Evolutionary conservation across 2,113 vertebrate genomes (phyloP), one percentile per base, ranked within the genome.

Genomic region (Delphinapterus leucas): DNA sequence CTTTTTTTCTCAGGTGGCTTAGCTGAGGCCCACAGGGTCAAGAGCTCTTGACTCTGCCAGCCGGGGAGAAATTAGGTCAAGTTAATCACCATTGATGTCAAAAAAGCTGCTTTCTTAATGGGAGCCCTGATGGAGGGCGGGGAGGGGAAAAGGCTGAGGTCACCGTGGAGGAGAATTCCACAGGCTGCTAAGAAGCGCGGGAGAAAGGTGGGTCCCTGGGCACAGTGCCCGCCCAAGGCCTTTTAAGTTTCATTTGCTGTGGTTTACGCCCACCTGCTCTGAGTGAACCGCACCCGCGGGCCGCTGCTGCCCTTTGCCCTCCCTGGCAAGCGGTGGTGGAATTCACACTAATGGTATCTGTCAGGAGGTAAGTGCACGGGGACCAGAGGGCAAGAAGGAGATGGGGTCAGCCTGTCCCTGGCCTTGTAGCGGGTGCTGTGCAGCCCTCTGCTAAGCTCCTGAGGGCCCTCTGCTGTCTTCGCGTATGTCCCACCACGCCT

Each of bases 51-150:
- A 80, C 70, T 94, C 93, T 94, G 77, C 68, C 76, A 96, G 98
- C 95, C 88, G 93, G 97, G 61, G 95, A 97, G 95, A 98, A 98
- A 98, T 98, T 98, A 98, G 98, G 98, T 98, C 98, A 98, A 95
- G 90, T 96, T 98, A 98, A 98, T 97, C 23, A 0, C 85, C 44
- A 21, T 95, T 96, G 98, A 97, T 96, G 98, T 98, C 98, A 98
- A 98, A 96, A 96, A 96, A 74, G 67, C 81, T 92, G 92, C 92
- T 97, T 98, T 97, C 95, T 97, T 98, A 97, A 98, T 98, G 97
- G 97, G 88, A 90, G 92, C 90, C 95, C 94, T 91, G 97, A 82
- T 68, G 88, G 55, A 97, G 96, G 98, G 97, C 95, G 97, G 97
- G 93, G 97, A 15, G 20, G 36, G 87, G 68, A 65, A 84, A 97